Evolutionary conservation across 2,797 vertebrate species (phyloP).

Genomic region (Molossus molossus): DNA sequence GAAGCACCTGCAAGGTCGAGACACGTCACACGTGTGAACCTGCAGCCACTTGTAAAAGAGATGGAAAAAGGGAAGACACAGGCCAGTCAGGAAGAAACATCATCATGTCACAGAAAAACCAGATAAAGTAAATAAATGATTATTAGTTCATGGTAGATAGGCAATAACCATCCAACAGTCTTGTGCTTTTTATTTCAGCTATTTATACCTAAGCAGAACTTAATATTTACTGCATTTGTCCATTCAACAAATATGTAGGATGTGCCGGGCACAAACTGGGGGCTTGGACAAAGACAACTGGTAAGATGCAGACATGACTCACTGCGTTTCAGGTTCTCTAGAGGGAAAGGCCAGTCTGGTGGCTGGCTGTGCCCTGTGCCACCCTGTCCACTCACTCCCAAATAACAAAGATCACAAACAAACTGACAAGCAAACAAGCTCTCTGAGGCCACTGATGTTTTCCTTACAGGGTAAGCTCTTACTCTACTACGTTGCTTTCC

Average conservation of each 20-base stretch:
- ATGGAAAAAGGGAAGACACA: neutral
- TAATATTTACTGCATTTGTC: neutral
- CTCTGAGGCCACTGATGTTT: neutral
- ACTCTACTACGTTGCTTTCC: neutral
- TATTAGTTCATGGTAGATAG: neutral
- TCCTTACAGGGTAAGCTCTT: neutral
- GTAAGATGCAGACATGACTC: neutral
- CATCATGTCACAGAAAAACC: neutral
- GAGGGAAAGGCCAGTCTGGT: slow-evolving; percentile 19
- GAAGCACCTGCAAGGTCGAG: neutral
- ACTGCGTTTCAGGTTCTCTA: neutral
- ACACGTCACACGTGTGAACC: neutral
- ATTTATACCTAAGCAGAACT: neutral
- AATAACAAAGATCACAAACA: slow-evolving; percentile 38
- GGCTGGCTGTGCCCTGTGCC: neutral
- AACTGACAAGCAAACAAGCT: neutral
- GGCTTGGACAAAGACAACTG: slow-evolving; percentile 4
- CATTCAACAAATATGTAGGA: neutral
- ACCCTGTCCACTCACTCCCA: neutral
- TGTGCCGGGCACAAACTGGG: neutral
- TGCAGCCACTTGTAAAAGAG: neutral
- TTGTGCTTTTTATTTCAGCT: neutral
- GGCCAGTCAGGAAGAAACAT: neutral
- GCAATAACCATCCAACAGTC: neutral
- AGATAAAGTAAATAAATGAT: neutral